Evolutionary conservation across 2,797 vertebrate genomes (phyloP).

Genomic region (Gymnopithys bicolor): DNA sequence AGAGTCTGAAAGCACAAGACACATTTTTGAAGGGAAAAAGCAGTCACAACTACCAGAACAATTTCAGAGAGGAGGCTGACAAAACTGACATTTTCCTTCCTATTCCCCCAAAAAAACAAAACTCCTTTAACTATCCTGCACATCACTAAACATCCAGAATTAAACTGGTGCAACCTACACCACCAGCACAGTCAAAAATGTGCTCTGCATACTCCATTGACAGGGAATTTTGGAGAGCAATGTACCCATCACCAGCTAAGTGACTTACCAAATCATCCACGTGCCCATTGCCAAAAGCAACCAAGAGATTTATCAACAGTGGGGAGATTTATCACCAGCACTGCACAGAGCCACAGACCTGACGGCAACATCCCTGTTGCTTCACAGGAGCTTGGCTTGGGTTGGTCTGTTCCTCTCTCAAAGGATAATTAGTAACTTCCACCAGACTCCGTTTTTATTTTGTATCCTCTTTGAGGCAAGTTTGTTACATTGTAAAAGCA

Average conservation of each 20-base stretch:
- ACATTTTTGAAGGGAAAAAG: neutral
- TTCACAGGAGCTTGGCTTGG: rapidly evolving
- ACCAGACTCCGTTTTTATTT: neutral
- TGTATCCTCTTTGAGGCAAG: neutral
- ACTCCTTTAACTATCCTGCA: neutral
- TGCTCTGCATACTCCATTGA: neutral
- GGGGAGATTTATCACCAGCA: neutral
- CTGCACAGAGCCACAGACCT: rapidly evolving
- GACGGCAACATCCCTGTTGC: neutral
- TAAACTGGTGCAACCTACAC: neutral
- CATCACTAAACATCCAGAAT: slow-evolving; percentile 8
- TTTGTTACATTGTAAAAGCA: neutral
- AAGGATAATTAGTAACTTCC: neutral
- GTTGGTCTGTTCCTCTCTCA: neutral
- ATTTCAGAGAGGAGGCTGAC: slow-evolving; percentile 40
- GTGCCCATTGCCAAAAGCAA: neutral
- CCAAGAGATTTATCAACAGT: neutral
- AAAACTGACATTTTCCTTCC: slow-evolving; percentile 33
- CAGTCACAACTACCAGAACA: neutral
- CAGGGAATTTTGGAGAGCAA: neutral
- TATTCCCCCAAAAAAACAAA: neutral
- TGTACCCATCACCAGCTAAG: neutral
- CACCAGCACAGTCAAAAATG: neutral
- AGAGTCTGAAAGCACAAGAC: neutral
- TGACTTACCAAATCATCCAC: neutral